These are phyloP conservation scores for Dreissena rostriformis DNA, from an alignment of 1,140 invertebrate genomes.

Conservation along the genomic window DNA sequence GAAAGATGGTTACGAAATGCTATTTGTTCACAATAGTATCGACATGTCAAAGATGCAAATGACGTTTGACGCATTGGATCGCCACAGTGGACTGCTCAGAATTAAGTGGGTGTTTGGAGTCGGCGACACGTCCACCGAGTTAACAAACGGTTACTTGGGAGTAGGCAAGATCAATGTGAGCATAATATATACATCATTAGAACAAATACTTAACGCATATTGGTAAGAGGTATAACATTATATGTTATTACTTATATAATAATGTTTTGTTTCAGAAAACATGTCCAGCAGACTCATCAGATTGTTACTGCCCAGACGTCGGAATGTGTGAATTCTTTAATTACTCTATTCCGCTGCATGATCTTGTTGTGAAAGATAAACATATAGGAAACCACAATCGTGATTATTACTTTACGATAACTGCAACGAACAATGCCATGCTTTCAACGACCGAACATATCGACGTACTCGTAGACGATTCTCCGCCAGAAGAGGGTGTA, in stretches of 20 bases:
- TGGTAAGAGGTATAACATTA: not conserved
- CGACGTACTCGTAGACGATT: conserved; percentile 58
- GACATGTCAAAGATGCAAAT: conserved; percentile 67
- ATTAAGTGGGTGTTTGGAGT: conserved; percentile 53
- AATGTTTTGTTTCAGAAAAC: not conserved
- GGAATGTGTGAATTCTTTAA: conserved; percentile 49
- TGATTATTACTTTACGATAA: conserved; percentile 56
- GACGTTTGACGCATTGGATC: conserved; percentile 61
- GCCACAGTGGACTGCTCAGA: conserved; percentile 61
- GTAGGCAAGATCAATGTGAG: conserved; percentile 26
- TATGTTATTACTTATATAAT: not conserved
- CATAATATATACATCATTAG: not conserved
- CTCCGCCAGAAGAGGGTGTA: conserved; percentile 56
- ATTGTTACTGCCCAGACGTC: conserved; percentile 60
- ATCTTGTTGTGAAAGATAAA: conserved; percentile 44
- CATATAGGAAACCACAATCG: conserved; percentile 63
- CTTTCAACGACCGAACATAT: conserved; percentile 36
- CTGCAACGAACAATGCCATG: conserved; percentile 57
- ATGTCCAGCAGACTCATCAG: not conserved
- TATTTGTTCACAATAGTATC: conserved; percentile 60
- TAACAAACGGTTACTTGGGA: conserved; percentile 44
- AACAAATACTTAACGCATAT: not conserved
- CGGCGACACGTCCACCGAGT: conserved; percentile 31
- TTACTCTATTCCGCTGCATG: conserved; percentile 52
- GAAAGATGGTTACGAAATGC: conserved; percentile 45